A percentile compares a stretch with the other conserved stretches of the same genome.
phyloP scores from a whole-genome alignment of 64 coral and sea anemone genomes.

The Stichodactyla mertensii region DNA sequence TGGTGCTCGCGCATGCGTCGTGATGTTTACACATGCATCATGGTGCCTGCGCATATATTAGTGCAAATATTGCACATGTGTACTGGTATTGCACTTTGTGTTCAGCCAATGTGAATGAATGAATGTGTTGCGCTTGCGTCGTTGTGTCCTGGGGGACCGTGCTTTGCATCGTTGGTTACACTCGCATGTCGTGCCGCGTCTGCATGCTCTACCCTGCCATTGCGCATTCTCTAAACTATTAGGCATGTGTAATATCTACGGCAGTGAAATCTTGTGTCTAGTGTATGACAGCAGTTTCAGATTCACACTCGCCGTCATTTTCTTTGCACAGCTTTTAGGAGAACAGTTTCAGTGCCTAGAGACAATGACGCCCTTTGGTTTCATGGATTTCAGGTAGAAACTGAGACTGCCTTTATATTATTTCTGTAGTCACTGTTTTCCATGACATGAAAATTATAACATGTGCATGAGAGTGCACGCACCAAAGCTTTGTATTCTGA shows the following conservation, averaged over 20 bases:
- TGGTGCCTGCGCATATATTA: background rate
- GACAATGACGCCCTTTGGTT: conserved; percentile 89
- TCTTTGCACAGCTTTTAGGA: conserved; percentile 60
- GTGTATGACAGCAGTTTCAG: too few relatives aligned
- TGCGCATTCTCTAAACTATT: background rate
- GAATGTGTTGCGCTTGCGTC: background rate
- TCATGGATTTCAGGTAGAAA: conserved; percentile 88
- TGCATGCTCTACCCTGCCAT: too few relatives aligned
- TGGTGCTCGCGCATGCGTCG: background rate
- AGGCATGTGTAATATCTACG: too few relatives aligned
- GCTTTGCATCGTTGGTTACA: too few relatives aligned
- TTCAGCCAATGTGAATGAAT: background rate
- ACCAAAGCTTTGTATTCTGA: background rate
- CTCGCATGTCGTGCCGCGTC: too few relatives aligned
- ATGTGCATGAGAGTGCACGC: too few relatives aligned
- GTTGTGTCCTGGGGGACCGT: too few relatives aligned
- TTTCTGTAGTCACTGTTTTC: too few relatives aligned
- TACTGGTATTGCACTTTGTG: background rate
- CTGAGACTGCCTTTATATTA: too few relatives aligned
- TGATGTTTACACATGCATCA: background rate
- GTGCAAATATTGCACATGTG: background rate
- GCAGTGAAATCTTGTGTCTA: too few relatives aligned
- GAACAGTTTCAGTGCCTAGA: conserved; percentile 89
- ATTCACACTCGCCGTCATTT: background rate
- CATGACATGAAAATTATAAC: too few relatives aligned